Evolutionary conservation across 2,888 invertebrate genomes (phyloP), one percentile per base, ranked within the genome.

Genomic region (Leistus spinibarbis): DNA sequence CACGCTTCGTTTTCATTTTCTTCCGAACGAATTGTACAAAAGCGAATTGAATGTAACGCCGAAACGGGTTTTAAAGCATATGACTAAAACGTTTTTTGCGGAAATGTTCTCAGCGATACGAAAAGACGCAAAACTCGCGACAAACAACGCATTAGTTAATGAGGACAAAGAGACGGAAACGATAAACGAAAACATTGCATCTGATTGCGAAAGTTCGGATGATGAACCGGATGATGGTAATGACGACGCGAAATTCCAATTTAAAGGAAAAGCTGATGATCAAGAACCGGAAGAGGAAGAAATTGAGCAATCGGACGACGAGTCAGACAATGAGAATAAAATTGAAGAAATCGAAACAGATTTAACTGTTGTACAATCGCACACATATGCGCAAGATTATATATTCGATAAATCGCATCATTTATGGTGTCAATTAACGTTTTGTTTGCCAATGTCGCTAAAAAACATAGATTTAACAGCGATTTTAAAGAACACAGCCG

Each of bases 371-470:
- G 85, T 74, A 76, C 83, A 81, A 20, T 68, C 72, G 54, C 79
- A 83, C 78, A 78, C 78, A 76, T 81, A 80, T 72, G 85, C 83
- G 78, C 24, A 84, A 85, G 65, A 90, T 76, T 98, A 96, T 82
- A 87, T 86, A 0, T 96, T 91, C 82, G 98, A 99, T 82, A 89
- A 88, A 0, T 89, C 91, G 71, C 86, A 91, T n/a, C 87, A 92
- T 80, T 86, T 89, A 69, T 98, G 97, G 97, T 97, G 96, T 83
- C 91, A 93, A 83, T 84, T 98, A 2, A 92, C 91, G 0, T 91
- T 97, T 62, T 88, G 89, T 68, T 82, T 92, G 76, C 88, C 90
- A 0, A 83, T 93, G 72, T 85, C 84, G 63, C 88, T 89, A 79
- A 90, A 89, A 70, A 91, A 91, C 81, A 86, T 97, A 0, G 95